phyloP scores from a whole-genome alignment of 2,113 vertebrate genomes.

The Cranoglanis bouderius region DNA sequence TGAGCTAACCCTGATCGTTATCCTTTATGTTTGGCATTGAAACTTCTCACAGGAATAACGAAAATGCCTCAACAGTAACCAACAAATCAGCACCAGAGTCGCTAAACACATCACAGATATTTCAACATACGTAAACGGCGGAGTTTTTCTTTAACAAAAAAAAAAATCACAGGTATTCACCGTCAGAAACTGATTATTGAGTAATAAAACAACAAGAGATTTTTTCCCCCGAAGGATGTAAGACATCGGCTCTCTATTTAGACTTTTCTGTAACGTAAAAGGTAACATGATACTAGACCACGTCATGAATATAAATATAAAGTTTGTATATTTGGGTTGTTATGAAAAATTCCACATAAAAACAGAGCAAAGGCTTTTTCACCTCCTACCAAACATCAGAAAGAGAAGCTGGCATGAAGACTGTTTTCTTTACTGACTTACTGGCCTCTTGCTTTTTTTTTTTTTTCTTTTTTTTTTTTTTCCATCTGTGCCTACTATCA shows the following conservation, averaged over 20 bases:
- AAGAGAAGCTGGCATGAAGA: conserved; percentile 53
- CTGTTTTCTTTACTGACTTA: conserved; percentile 48
- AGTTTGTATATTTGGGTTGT: neutral
- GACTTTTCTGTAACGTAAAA: neutral
- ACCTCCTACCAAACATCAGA: conserved; percentile 59
- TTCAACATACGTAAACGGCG: too few relatives aligned
- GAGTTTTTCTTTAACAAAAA: neutral
- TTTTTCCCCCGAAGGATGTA: neutral
- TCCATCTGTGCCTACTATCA: conserved; percentile 20
- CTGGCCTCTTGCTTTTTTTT: conserved; percentile 44
- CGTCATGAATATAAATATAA: neutral
- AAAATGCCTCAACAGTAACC: neutral
- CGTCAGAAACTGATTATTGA: neutral
- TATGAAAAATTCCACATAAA: conserved; percentile 7
- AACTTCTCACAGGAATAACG: neutral
- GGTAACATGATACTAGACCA: neutral
- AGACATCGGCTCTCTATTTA: neutral
- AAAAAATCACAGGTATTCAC: neutral
- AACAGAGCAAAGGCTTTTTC: conserved; percentile 5
- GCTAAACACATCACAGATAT: neutral
- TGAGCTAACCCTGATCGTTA: neutral
- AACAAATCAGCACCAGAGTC: neutral
- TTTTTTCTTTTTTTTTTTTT: conserved; percentile 20
- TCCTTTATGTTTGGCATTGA: neutral
- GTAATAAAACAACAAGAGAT: neutral